These are phyloP conservation scores for Nylanderia fulva DNA, from an alignment of 1,140 invertebrate genomes.

Conservation along the genomic window DNA sequence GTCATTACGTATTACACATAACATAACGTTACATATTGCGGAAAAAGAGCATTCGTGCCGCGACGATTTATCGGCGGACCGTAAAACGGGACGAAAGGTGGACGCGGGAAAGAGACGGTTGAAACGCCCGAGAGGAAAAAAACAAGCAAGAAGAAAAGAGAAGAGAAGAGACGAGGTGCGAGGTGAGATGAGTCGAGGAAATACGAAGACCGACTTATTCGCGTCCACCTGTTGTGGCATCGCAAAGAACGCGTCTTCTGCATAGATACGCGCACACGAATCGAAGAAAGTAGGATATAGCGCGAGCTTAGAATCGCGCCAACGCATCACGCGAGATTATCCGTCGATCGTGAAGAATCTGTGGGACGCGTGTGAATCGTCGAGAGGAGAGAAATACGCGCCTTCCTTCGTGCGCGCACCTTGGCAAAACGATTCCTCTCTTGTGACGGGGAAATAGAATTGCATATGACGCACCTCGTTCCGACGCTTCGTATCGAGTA, in stretches of 20 bases:
- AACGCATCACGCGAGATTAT: slow-evolving; percentile 63
- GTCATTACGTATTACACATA: slow-evolving; percentile 23
- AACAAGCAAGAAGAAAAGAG: background rate
- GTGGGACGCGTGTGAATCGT: slow-evolving; percentile 80
- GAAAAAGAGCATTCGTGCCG: slow-evolving; percentile 31
- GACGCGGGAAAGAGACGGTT: slow-evolving; percentile 4
- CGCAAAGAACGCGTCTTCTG: slow-evolving; percentile 58
- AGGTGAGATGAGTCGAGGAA: slow-evolving; percentile 13
- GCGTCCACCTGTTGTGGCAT: slow-evolving; percentile 55
- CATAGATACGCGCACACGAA: slow-evolving; percentile 23
- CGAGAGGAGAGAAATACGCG: slow-evolving; percentile 64
- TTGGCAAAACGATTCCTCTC: slow-evolving; percentile 70
- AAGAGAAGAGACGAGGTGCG: too few relatives aligned
- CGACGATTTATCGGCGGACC: slow-evolving; percentile 43
- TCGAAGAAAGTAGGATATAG: slow-evolving; percentile 62
- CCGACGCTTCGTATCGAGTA: slow-evolving; percentile 16
- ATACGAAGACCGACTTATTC: background rate
- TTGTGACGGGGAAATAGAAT: slow-evolving; percentile 68
- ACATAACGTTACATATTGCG: slow-evolving; percentile 25
- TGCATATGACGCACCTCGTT: slow-evolving; percentile 68
- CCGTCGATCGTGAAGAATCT: slow-evolving; percentile 66
- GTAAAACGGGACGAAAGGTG: slow-evolving; percentile 41
- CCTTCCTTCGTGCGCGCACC: slow-evolving; percentile 65
- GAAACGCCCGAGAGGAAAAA: background rate
- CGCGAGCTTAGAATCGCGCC: slow-evolving; percentile 41